Percentiles rank a stretch among this genome's conserved stretches.
These are phyloP conservation scores for Noctilio leporinus DNA, from an alignment of 2,113 vertebrate species.

Conservation along the genomic window DNA sequence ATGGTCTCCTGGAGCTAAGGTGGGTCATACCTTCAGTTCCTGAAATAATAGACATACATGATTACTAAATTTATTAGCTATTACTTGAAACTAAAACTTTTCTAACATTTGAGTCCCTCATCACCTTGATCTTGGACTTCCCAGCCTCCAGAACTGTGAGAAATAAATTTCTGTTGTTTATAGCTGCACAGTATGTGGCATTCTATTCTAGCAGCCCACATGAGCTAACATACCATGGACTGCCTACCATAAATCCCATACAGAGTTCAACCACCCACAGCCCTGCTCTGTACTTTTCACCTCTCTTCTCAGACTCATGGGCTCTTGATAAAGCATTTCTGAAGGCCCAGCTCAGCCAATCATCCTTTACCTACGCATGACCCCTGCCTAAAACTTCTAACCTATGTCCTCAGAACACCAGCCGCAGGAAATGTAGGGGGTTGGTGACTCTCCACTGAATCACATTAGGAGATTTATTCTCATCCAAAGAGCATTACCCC, in stretches of 20 bases:
- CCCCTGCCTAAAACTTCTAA: neutral
- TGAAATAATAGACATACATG: too few relatives aligned
- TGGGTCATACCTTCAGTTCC: too few relatives aligned
- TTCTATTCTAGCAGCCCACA: neutral
- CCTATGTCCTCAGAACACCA: neutral
- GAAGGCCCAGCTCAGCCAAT: neutral
- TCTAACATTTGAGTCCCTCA: too few relatives aligned
- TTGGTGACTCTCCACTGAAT: neutral
- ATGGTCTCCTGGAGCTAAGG: too few relatives aligned
- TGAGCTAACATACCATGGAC: neutral
- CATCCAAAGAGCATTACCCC: neutral
- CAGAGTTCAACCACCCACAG: neutral
- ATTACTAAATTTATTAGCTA: too few relatives aligned
- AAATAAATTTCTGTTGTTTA: neutral
- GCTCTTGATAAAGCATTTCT: neutral
- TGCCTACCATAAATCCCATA: neutral
- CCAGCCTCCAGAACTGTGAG: neutral
- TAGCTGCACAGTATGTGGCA: neutral
- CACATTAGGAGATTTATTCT: neutral
- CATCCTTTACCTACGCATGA: neutral
- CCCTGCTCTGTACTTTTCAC: too few relatives aligned
- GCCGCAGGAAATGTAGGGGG: neutral
- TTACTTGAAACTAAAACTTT: too few relatives aligned
- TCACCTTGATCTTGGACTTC: neutral
- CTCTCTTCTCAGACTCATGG: neutral